Evolutionary conservation across 2,113 vertebrate genomes (phyloP), one percentile per base, ranked within the genome.

Genomic region (Myxocyprinus asiaticus): DNA sequence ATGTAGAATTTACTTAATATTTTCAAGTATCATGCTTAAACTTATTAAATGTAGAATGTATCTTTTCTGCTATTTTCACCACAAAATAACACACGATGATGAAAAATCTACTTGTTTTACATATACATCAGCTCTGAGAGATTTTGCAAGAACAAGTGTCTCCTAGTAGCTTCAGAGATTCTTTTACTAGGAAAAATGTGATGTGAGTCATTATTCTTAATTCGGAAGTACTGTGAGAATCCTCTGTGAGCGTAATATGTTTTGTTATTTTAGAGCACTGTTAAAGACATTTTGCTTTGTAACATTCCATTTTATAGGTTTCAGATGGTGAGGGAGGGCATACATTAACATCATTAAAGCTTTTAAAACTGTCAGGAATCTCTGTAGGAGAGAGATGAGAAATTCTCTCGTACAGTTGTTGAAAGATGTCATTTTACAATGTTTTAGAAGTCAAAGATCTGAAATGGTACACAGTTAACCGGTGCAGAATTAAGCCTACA

Each of bases 311-410:
- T 94, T 83, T 83, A 67, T 79, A 88, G 90, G 92, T 93, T 95
- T 94, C 93, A 93, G 92, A 93, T 91, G 93, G 94, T 91, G 93
- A n/a, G 91, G 88, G 93, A 94, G 94, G 93, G 93, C 94, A 92
- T 93, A 94, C 94, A 95, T 95, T 96, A 95, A 93, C 94, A 94
- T 94, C 93, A 92, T 93, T 95, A 95, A 94, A 94, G 92, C 94
- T 93, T 95, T 94, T 94, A 93, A 76, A 95, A 94, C 92, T 94
- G 94, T 94, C 94, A 95, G 87, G 92, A 94, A 94, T 93, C n/a
- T n/a, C n/a, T 93, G 93, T 92, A 94, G 76, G 92, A 92, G 92
- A 92, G 92, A 93, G 62, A 95, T 94, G 67, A 80, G 73, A 80
- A 68, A 72, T 77, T 80, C 42, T 77, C 56, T 64, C 93, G 42